A percentile compares a stretch with the other conserved stretches of the same genome.
phyloP scores from a whole-genome alignment of 2,113 vertebrate genomes.

The Rhombomys opimus region DNA sequence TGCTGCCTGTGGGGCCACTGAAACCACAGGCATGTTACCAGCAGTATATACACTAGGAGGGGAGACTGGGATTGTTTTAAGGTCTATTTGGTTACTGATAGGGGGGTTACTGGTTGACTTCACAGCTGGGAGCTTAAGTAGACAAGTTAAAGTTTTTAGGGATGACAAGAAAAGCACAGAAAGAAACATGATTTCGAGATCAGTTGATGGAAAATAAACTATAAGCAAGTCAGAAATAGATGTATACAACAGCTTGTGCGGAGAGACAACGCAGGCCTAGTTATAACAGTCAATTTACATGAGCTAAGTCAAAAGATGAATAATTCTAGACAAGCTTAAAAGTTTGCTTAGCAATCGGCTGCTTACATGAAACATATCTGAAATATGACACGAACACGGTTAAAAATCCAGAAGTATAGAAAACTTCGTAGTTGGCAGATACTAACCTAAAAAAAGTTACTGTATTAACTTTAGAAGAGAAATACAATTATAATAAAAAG shows the following conservation, averaged over 20 bases:
- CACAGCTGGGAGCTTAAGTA: background rate
- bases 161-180: background rate
- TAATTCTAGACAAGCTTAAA: background rate
- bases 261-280: background rate
- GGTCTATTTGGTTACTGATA: background rate
- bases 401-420: slow-evolving; percentile 24
- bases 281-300: background rate
- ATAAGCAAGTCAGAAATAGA: background rate
- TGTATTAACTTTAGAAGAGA: slow-evolving; percentile 39
- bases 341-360: slow-evolving; percentile 26
- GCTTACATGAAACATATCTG: slow-evolving; percentile 25
- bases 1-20: background rate
- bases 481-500: slow-evolving; percentile 21
- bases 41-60: background rate
- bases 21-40: background rate
- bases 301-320: slow-evolving; percentile 3
- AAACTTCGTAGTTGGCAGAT: slow-evolving; percentile 14
- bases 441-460: background rate
- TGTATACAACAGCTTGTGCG: background rate
- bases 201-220: slow-evolving; percentile 16
- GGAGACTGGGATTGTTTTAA: background rate
- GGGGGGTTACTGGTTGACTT: slow-evolving; percentile 1
- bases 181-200: slow-evolving; percentile 45
- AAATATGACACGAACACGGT: slow-evolving; percentile 21
- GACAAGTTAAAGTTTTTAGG: slow-evolving; percentile 50